phyloP scores from a whole-genome alignment of 2,888 invertebrate species.

The Adelphocoris suturalis region DNA sequence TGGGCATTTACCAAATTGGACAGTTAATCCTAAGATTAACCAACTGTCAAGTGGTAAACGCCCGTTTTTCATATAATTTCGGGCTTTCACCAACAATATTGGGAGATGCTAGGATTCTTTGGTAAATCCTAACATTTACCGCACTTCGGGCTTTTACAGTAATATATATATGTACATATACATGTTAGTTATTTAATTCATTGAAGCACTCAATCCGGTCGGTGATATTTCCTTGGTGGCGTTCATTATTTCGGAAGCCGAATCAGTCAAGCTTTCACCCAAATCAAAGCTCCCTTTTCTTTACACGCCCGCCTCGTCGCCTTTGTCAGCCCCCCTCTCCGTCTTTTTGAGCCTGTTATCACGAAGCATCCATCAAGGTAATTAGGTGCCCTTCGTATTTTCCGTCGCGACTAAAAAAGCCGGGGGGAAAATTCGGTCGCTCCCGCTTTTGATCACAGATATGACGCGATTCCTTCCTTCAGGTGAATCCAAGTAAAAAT shows the following conservation, averaged over 20 bases:
- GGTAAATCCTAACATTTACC: no score
- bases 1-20: no score
- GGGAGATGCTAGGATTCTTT: no score
- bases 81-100: no score
- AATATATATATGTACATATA: no score
- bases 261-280: slow-evolving; percentile 29
- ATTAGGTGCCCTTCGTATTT: slow-evolving; percentile 20
- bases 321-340: background rate
- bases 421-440: slow-evolving; percentile 1
- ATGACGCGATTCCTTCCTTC: slow-evolving; percentile 26
- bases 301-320: background rate
- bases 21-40: no score
- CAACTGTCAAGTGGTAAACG: no score
- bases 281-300: slow-evolving; percentile 32
- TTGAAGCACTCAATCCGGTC: no score
- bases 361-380: slow-evolving; percentile 32
- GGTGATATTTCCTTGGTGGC: background rate
- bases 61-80: no score
- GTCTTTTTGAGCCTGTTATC: background rate
- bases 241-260: slow-evolving; percentile 30
- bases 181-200: no score
- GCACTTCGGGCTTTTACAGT: no score
- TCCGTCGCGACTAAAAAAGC: background rate
- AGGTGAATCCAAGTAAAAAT: background rate
- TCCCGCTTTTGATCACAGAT: slow-evolving; percentile 19